phyloP scores from a whole-genome alignment of 2,888 invertebrate genomes.

The Helobdella robusta region DNA sequence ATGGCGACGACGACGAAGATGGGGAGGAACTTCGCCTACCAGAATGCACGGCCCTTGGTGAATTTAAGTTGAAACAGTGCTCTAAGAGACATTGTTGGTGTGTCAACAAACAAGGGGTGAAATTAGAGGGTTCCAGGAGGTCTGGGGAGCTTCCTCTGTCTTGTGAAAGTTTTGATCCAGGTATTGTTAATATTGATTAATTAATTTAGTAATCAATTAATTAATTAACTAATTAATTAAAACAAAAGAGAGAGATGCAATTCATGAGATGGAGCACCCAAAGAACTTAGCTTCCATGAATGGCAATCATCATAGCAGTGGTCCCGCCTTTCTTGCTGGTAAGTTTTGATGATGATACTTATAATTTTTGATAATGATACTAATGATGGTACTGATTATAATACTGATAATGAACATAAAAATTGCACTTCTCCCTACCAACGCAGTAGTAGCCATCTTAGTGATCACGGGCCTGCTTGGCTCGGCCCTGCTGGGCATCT shows the following conservation, averaged over 20 bases:
- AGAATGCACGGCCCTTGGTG: neutral
- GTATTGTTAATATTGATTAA: too few species aligned
- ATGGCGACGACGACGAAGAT: constrained; percentile 8
- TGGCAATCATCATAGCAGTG: neutral
- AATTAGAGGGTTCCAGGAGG: neutral
- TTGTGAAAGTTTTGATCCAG: neutral
- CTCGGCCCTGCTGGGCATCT: constrained; percentile 13
- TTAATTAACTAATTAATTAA: too few species aligned
- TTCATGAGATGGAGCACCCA: too few species aligned
- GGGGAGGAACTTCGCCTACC: neutral
- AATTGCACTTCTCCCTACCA: too few species aligned
- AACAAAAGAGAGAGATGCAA: too few species aligned
- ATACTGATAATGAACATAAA: too few species aligned
- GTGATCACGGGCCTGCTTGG: constrained; percentile 16
- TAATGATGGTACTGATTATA: neutral
- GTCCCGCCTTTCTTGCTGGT: constrained; percentile 22
- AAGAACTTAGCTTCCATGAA: neutral
- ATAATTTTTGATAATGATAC: neutral
- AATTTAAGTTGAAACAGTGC: neutral
- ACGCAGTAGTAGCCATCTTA: constrained; percentile 12
- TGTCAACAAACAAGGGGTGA: neutral
- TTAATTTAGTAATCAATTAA: too few species aligned
- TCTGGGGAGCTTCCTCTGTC: neutral
- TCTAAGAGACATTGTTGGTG: constrained; percentile 17
- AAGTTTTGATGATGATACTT: neutral